Percentiles rank a stretch among this genome's conserved stretches.
These are phyloP conservation scores for Panzeria rudis DNA, from an alignment of 2,888 invertebrate genomes.

Conservation along the genomic window DNA sequence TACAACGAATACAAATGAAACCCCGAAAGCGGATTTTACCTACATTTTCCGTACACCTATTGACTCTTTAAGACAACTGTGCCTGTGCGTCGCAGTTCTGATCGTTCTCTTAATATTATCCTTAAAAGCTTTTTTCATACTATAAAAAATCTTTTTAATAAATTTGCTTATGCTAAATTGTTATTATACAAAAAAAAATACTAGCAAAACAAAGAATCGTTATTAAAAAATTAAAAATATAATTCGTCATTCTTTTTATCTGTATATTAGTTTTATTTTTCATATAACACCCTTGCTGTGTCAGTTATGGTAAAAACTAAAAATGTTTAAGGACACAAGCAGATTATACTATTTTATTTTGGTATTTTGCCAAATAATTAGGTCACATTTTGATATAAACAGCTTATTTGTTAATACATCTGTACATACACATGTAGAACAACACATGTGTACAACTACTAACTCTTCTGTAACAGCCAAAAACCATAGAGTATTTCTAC, in stretches of 20 bases:
- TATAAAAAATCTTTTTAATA: too few species aligned
- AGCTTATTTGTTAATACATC: constrained; percentile 14
- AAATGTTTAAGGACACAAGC: constrained; percentile 40
- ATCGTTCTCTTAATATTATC: too few species aligned
- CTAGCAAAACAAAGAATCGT: neutral
- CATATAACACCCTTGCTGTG: constrained; percentile 21
- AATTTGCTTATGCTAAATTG: too few species aligned
- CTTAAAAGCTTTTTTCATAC: too few species aligned
- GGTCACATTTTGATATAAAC: constrained; percentile 54
- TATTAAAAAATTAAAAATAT: neutral
- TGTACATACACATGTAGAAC: neutral
- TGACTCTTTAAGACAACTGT: too few species aligned
- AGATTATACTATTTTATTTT: constrained; percentile 30
- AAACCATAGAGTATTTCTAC: neutral
- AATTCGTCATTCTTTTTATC: neutral
- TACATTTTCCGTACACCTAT: too few species aligned
- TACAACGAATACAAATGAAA: too few species aligned
- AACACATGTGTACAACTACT: neutral
- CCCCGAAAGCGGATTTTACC: too few species aligned
- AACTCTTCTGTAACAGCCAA: neutral
- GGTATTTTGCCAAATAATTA: constrained; percentile 56
- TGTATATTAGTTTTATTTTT: constrained; percentile 7
- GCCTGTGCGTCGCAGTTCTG: too few species aligned
- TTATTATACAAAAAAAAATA: too few species aligned
- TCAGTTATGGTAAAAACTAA: constrained; percentile 37